phyloP scores from a whole-genome alignment of 2,797 vertebrate species.

The Danio jaintianensis region DNA sequence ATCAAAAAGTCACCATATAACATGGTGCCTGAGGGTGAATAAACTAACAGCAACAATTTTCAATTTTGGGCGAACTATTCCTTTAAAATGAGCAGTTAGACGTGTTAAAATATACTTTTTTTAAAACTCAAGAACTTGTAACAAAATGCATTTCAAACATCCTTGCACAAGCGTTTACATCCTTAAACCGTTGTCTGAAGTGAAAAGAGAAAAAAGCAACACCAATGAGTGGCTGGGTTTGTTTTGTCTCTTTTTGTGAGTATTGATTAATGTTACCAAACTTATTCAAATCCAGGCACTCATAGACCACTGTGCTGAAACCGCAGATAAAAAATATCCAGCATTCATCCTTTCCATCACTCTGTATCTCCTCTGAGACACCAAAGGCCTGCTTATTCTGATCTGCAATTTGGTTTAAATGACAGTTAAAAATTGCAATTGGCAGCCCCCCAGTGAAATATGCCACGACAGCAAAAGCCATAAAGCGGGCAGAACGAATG shows the following conservation, averaged over 20 bases:
- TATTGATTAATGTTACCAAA: conserved; percentile 30
- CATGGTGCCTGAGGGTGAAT: too few species aligned
- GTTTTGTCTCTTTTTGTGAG: conserved; percentile 14
- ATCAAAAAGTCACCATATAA: too few species aligned
- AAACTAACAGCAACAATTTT: too few species aligned
- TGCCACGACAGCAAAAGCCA: conserved; percentile 88
- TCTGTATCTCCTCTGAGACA: conserved; percentile 81
- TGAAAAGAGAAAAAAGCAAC: not conserved
- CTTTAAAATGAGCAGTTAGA: not conserved
- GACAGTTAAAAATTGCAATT: conserved; percentile 94
- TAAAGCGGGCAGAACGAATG: conserved; percentile 94
- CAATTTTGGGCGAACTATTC: too few species aligned
- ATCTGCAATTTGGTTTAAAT: conserved; percentile 90
- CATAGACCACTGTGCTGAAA: conserved; percentile 78
- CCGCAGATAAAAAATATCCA: conserved; percentile 83
- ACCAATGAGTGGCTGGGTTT: not conserved
- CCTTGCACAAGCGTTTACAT: not conserved
- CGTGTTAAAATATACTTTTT: conserved; percentile 2
- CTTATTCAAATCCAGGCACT: conserved; percentile 25
- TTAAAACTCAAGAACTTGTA: not conserved
- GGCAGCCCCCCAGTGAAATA: conserved; percentile 88
- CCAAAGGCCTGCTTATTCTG: conserved; percentile 81
- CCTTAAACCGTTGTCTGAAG: not conserved
- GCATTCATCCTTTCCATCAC: conserved; percentile 76
- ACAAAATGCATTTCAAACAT: not conserved